These are phyloP conservation scores for Kuschelorhynchus macadamiae DNA, from an alignment of 2,888 invertebrate species.

Conservation along the genomic window DNA sequence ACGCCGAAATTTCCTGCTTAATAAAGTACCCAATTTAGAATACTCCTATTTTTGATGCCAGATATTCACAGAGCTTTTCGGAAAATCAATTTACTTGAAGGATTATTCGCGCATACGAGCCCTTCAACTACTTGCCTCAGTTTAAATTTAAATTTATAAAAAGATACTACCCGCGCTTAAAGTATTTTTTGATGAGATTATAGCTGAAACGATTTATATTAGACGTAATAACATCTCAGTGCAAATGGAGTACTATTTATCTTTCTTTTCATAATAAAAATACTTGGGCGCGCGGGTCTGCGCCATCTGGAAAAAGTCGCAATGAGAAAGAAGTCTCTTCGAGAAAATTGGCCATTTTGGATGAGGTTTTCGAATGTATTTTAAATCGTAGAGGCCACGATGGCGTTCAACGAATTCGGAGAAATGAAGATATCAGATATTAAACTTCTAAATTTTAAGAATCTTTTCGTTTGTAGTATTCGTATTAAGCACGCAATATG, in stretches of 20 bases:
- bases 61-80: neutral
- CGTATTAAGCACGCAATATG: too few species aligned
- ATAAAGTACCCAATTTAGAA: too few species aligned
- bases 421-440: neutral
- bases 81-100: slow-evolving; percentile 32
- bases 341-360: slow-evolving; percentile 47
- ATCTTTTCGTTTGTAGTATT: too few species aligned
- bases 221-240: slow-evolving; percentile 51
- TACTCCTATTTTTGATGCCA: too few species aligned
- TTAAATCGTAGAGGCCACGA: slow-evolving; percentile 37
- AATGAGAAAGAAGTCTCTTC: slow-evolving; percentile 43
- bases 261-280: slow-evolving; percentile 52
- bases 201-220: slow-evolving; percentile 49
- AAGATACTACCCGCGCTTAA: slow-evolving; percentile 28
- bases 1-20: too few species aligned
- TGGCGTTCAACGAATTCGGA: neutral
- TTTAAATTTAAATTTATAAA: slow-evolving; percentile 43
- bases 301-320: slow-evolving; percentile 48
- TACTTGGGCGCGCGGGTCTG: slow-evolving; percentile 24
- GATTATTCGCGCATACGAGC: slow-evolving; percentile 20
- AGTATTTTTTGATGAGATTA: slow-evolving; percentile 47
- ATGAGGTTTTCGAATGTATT: slow-evolving; percentile 47
- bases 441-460: too few species aligned
- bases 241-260: slow-evolving; percentile 52
- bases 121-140: slow-evolving; percentile 41